Evolutionary conservation across 2,888 invertebrate genomes (phyloP), one percentile per base, ranked within the genome.

Genomic region (Meiosimyza platycephala): DNA sequence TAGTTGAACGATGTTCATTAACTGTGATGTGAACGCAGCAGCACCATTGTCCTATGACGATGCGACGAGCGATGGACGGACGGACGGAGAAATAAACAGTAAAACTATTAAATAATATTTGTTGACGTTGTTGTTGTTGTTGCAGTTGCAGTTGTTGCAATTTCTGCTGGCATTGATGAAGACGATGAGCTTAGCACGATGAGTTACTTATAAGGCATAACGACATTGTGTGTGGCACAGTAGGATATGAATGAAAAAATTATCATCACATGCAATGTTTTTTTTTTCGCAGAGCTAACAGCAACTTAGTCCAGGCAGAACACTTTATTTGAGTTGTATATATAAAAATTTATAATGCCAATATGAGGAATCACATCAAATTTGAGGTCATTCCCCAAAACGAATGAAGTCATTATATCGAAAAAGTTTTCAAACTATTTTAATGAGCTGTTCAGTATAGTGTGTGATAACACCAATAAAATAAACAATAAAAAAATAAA

Each of bases 31-130:
- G 40, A 40, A 40, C 40, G 40, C 40, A 40, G 16, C 16, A 63
- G 57, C 12, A 40, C 62, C 16, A 40, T 40, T 16, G 47, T 22
- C 62, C 13, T 47, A 33, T 22, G 16, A 33, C 40, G 40, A 40
- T 62, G 47, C 40, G 40, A 62, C 40, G 12, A 40, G n/a, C 40
- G 6, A 7, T 40, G 40, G 2, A 28, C 9, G 40, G 60, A 33
- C n/a, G 33, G 60, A 62, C 40, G 33, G 60, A 62, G 9, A 40
- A 40, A 40, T 40, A 40, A 40, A 40, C 40, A 40, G 40, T 16
- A 16, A 62, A 62, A 62, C 33, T 40, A 62, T 62, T 62, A 28
- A 62, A 62, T 62, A 40, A 62, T 62, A 62, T 62, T 62, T 62
- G 60, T 22, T 33, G 33, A n/a, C 40, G 40, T 62, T 62, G 33